Conservation (phyloP, 2,797 vertebrate genomes). For the Schizothorax lantsangensis region DNA sequence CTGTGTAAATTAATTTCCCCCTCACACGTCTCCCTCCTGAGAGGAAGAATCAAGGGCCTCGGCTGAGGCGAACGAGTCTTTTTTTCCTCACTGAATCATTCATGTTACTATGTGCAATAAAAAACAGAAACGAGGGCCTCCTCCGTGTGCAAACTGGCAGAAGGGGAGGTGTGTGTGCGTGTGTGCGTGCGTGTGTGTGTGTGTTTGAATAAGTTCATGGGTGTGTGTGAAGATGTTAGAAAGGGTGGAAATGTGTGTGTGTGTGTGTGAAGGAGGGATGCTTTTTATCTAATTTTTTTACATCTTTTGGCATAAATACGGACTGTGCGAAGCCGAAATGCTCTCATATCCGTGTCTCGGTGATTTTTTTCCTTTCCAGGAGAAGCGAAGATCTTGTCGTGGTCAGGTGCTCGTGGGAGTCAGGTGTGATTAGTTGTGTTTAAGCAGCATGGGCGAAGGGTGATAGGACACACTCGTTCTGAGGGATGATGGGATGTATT, state of each 20-base stretch:
- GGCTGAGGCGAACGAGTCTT: background rate
- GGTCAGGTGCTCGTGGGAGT: conserved; percentile 19
- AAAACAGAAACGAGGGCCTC: conserved; percentile 33
- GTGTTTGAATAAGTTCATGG: background rate
- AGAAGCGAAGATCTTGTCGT: conserved; percentile 2
- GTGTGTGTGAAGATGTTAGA: conserved; percentile 15
- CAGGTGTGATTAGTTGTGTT: conserved; percentile 43
- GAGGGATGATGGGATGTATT: conserved; percentile 73
- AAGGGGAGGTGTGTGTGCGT: conserved; percentile 44
- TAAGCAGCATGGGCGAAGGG: conserved; percentile 83
- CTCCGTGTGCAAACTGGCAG: conserved; percentile 54
- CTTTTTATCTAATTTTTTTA: conserved; percentile 13
- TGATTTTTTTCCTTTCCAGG: background rate
- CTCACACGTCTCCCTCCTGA: conserved; percentile 24
- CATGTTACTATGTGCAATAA: conserved; percentile 50
- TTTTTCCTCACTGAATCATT: conserved; percentile 11
- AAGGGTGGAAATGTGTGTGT: background rate
- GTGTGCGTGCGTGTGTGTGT: conserved; percentile 14
- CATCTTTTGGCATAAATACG: conserved; percentile 26
- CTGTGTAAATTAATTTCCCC: conserved; percentile 22
- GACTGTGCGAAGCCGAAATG: background rate
- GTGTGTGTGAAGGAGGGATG: background rate
- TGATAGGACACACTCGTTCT: conserved; percentile 75
- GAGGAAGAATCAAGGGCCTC: background rate
- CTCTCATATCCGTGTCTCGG: background rate